phyloP scores from a whole-genome alignment of 2,888 invertebrate genomes.

The Polia nebulosa region DNA sequence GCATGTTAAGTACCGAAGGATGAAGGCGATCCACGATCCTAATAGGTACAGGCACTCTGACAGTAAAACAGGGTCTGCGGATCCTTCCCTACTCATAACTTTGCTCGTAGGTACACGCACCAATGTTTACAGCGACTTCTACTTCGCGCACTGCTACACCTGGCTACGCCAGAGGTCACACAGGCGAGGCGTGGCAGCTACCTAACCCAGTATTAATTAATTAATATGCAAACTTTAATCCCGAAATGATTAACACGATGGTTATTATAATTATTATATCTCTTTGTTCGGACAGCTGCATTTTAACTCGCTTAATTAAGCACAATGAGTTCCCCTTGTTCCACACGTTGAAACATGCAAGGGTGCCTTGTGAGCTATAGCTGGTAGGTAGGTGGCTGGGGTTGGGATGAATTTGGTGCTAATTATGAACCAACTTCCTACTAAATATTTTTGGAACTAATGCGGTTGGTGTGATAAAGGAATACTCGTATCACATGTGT shows the following conservation, averaged over 20 bases:
- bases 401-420: no score
- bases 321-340: neutral
- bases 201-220: constrained; percentile 7
- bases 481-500: no score
- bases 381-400: no score
- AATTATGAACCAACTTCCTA: no score
- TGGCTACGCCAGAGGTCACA: neutral
- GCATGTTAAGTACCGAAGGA: constrained; percentile 6
- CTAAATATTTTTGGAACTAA: no score
- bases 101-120: neutral
- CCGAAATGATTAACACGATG: neutral
- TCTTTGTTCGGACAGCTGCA: neutral
- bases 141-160: neutral
- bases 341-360: neutral
- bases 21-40: neutral
- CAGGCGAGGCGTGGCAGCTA: neutral
- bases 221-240: neutral
- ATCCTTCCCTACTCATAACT: neutral
- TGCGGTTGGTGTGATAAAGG: no score
- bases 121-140: neutral
- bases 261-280: neutral
- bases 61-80: neutral
- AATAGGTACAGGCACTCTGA: neutral
- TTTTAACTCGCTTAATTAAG: neutral
- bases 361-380: neutral